phyloP scores from a whole-genome alignment of 2,113 vertebrate genomes.

The Perognathus longimembris region DNA sequence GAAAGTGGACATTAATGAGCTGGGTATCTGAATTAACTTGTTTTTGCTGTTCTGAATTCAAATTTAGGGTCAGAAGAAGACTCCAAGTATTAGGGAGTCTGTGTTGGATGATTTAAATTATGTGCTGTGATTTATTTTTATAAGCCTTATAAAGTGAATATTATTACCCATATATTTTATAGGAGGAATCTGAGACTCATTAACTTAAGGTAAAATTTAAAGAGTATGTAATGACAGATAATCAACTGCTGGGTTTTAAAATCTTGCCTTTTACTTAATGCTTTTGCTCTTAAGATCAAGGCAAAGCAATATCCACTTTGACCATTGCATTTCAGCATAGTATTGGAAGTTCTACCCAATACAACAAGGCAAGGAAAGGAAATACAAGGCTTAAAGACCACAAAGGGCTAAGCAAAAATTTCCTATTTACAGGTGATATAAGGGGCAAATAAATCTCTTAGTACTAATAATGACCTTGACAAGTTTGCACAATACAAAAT shows the following conservation, averaged over 20 bases:
- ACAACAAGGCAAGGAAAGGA: background rate
- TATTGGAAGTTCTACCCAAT: background rate
- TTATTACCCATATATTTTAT: background rate
- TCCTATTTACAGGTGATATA: background rate
- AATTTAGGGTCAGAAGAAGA: background rate
- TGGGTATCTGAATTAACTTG: background rate
- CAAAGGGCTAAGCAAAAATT: background rate
- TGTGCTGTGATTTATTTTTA: background rate
- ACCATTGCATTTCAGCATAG: background rate
- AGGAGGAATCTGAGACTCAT: background rate
- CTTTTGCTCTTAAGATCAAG: background rate
- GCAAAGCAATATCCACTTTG: background rate
- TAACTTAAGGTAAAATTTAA: background rate
- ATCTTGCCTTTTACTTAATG: background rate
- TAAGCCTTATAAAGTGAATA: background rate
- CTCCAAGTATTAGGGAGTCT: background rate
- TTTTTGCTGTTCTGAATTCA: background rate
- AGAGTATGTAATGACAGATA: background rate
- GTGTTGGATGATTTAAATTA: background rate
- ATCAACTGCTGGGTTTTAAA: too few species aligned
- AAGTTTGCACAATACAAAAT: background rate
- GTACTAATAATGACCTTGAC: background rate
- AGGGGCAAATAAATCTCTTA: background rate
- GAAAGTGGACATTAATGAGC: background rate
- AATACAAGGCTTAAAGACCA: background rate